Evolutionary conservation across 2,797 vertebrate genomes (phyloP), one percentile per base, ranked within the genome.

Genomic region (Decapterus maruadsi): DNA sequence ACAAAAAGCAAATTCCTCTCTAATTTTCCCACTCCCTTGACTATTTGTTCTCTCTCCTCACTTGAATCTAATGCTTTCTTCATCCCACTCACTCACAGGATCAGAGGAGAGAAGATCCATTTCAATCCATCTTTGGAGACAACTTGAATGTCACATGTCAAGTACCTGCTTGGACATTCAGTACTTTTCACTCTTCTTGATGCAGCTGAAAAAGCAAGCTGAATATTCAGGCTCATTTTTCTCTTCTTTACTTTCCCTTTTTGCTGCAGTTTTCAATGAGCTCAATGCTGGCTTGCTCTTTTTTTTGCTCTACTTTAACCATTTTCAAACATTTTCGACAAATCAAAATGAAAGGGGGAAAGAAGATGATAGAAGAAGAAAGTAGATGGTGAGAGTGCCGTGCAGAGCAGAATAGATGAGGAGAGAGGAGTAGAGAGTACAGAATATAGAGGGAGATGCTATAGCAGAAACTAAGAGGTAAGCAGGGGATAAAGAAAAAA

Each of bases 321-420:
- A 75, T 82, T 65, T 87, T 82, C 67, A 75, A 83, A 80, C 74
- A 86, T 88, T 90, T 86, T 84, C 85, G 84, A 82, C 66, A 79
- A 90, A 90, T 91, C 81, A 88, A 84, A 88, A 77, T 74, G 56
- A 80, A 88, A 72, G 46, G 36, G 79, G 59, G 57, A 72, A 66
- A 77, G 57, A 58, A 56, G 56, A 78, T 71, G 80, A 82, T 31
- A 72, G 68, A 81, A n/a, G 26, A 20, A 77, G 53, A 57, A 69
- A 82, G 73, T 36, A 64, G 58, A 74, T 45, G 29, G 57, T 26
- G 54, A 81, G 58, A 77, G 45, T 79, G 70, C 48, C 42, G 73
- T 8, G 45, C 68, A 67, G 66, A 71, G 57, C 20, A 45, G 50
- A 65, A 17, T 7, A 65, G 78, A 51, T 43, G 68, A 85, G 60